Percentiles rank a stretch among this genome's conserved stretches.
Conservation (phyloP, 2,797 vertebrate species). For the Propithecus deckenii region DNA sequence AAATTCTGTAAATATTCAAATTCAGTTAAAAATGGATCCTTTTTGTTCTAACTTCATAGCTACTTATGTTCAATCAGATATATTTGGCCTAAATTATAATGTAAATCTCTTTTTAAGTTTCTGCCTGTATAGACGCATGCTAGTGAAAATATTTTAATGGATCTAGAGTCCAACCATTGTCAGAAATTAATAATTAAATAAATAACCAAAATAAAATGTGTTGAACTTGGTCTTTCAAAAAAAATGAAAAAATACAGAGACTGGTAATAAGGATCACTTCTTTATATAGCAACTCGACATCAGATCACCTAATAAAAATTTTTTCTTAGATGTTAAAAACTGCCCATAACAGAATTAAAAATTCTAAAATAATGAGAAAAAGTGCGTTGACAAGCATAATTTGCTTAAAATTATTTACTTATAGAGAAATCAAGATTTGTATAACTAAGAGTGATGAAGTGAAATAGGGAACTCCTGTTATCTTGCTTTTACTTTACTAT, state of each 20-base stretch:
- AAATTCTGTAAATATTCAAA: not conserved
- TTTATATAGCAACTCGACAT: not conserved
- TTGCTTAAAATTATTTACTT: not conserved
- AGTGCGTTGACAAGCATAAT: not conserved
- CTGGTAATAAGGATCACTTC: not conserved
- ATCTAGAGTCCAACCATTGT: not conserved
- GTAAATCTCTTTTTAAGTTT: not conserved
- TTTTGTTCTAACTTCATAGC: not conserved
- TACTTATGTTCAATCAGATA: not conserved
- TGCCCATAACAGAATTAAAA: not conserved
- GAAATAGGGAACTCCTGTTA: not conserved
- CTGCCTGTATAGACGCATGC: not conserved
- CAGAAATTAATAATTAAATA: not conserved
- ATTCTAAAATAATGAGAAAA: not conserved
- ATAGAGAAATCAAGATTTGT: not conserved
- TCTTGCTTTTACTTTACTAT: not conserved
- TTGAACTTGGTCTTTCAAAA: not conserved
- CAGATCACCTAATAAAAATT: not conserved
- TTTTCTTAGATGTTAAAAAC: not conserved
- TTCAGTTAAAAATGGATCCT: not conserved
- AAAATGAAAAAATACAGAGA: not conserved
- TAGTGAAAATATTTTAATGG: not conserved
- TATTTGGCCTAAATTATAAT: not conserved
- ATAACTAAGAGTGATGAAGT: not conserved
- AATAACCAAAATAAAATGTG: not conserved